Evolutionary conservation across 1,140 invertebrate genomes (phyloP).

Genomic region (Drosophila novamexicana): DNA sequence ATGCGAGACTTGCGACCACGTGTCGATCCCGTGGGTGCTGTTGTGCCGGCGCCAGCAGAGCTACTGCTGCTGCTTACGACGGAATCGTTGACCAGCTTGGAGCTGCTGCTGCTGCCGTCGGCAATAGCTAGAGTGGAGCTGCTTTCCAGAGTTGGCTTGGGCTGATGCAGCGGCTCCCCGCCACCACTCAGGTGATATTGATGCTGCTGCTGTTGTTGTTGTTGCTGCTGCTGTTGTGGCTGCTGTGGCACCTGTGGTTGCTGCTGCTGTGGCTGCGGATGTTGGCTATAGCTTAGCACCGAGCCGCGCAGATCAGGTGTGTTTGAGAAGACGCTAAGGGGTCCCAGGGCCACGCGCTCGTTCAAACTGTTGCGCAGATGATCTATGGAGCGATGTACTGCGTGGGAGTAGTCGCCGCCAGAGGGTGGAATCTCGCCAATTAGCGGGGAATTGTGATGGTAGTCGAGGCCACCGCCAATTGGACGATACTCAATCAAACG

Average conservation of each 20-base stretch:
- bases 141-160: constrained; percentile 56
- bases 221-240: constrained; percentile 50
- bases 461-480: constrained; percentile 87
- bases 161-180: constrained; percentile 37
- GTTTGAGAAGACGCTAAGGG: constrained; percentile 80
- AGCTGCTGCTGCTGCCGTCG: constrained; percentile 35
- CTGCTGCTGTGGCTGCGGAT: constrained; percentile 64
- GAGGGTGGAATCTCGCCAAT: constrained; percentile 86
- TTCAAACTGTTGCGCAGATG: constrained; percentile 87
- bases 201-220: constrained; percentile 57
- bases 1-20: constrained; percentile 77
- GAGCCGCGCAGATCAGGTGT: constrained; percentile 75
- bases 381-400: constrained; percentile 89
- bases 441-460: constrained; percentile 86
- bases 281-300: constrained; percentile 77
- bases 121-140: constrained; percentile 17
- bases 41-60: constrained; percentile 32
- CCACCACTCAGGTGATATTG: constrained; percentile 56
- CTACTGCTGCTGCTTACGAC: constrained; percentile 72
- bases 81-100: constrained; percentile 65
- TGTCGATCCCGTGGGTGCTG: constrained; percentile 68
- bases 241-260: constrained; percentile 64
- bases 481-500: constrained; percentile 87
- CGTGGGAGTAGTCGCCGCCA: constrained; percentile 86
- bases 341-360: constrained; percentile 85